Percentiles rank a stretch among this genome's conserved stretches.
phyloP scores from a whole-genome alignment of 2,888 invertebrate genomes.

The Lysandra bellargus region DNA sequence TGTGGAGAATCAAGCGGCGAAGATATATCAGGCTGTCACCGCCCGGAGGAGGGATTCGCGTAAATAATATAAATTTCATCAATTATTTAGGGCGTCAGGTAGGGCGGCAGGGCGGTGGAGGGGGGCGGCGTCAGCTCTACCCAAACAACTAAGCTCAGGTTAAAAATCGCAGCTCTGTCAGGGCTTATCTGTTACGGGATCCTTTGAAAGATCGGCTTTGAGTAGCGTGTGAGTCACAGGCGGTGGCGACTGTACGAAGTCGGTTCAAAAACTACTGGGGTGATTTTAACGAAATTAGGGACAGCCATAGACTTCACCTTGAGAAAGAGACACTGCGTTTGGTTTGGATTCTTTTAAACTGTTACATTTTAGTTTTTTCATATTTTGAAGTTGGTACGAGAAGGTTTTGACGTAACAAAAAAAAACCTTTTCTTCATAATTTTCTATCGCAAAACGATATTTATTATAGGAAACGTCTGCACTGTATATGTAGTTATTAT shows the following conservation, averaged over 20 bases:
- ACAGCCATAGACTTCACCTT: no score
- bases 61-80: conserved; percentile 19
- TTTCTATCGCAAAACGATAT: no score
- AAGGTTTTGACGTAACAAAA: no score
- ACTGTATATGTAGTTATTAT: no score
- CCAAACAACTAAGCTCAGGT: conserved; percentile 40
- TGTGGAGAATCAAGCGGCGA: neutral
- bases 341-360: no score
- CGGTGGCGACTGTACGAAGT: neutral
- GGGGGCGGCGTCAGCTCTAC: conserved; percentile 11
- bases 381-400: no score
- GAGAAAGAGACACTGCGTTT: no score
- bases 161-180: conserved; percentile 46
- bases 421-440: no score
- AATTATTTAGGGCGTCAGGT: conserved; percentile 21
- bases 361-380: no score
- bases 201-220: conserved; percentile 45
- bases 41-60: neutral
- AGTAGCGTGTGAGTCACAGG: neutral
- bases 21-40: conserved; percentile 5
- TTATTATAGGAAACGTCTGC: no score
- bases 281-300: no score
- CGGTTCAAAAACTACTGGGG: no score
- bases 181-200: conserved; percentile 45
- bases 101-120: neutral